These are phyloP conservation scores for Tachina fera DNA, from an alignment of 2,888 invertebrate genomes.

Conservation along the genomic window DNA sequence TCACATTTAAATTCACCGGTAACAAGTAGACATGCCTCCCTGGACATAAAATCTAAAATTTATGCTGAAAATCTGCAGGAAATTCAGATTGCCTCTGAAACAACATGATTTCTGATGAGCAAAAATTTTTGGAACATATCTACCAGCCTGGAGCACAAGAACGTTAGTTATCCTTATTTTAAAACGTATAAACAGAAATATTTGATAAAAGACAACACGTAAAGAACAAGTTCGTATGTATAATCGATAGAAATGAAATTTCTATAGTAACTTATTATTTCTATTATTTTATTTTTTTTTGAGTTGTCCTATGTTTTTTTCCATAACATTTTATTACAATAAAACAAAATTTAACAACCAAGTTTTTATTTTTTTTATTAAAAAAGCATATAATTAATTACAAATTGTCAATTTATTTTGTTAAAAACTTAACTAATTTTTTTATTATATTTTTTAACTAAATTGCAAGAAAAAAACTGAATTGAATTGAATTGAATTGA, in stretches of 20 bases:
- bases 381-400: constrained; percentile 9
- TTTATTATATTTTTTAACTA: constrained; percentile 10
- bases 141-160: constrained; percentile 74
- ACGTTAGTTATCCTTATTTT: constrained; percentile 74
- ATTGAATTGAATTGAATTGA: neutral
- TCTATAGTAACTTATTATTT: constrained; percentile 73
- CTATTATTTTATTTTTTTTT: neutral
- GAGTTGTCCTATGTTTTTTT: constrained; percentile 13
- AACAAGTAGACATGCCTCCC: neutral
- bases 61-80: neutral
- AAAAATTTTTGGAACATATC: constrained; percentile 75
- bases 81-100: neutral
- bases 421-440: constrained; percentile 7
- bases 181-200: constrained; percentile 44
- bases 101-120: constrained; percentile 69
- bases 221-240: constrained; percentile 55
- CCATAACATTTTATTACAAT: neutral
- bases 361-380: constrained; percentile 31
- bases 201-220: constrained; percentile 12
- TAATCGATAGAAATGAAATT: constrained; percentile 70
- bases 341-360: constrained; percentile 36
- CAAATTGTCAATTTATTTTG: constrained; percentile 50
- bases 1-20: neutral
- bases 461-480: constrained; percentile 21
- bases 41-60: constrained; percentile 13